phyloP scores from a whole-genome alignment of 2,113 vertebrate genomes.

The Phalacrocorax pelagicus region DNA sequence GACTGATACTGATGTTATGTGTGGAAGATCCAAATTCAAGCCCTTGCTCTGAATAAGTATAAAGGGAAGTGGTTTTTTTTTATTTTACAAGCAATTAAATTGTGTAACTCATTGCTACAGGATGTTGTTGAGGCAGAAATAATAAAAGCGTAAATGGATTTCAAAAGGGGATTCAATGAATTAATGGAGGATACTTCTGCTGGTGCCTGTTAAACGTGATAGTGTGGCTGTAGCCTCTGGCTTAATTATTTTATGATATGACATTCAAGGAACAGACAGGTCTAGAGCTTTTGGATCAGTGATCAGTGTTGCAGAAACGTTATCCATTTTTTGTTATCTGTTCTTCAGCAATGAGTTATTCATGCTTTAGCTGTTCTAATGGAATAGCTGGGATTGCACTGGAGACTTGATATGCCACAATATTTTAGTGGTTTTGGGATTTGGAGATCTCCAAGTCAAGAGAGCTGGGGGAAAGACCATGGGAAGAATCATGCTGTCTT shows the following conservation, averaged over 20 bases:
- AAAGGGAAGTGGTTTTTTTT: constrained; percentile 35
- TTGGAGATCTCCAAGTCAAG: not conserved
- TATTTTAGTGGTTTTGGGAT: not conserved
- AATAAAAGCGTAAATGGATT: constrained; percentile 24
- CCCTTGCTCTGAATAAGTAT: constrained; percentile 20
- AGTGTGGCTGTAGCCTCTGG: not conserved
- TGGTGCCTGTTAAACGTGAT: not conserved
- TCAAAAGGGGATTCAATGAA: not conserved
- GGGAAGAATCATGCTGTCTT: not conserved
- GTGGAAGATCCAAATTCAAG: constrained; percentile 37
- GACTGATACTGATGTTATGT: not conserved
- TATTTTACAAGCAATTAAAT: constrained; percentile 44
- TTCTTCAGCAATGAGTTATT: not conserved
- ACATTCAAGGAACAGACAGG: not conserved
- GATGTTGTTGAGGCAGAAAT: constrained; percentile 56
- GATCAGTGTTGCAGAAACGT: not conserved
- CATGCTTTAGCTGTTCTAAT: not conserved
- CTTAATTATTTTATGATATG: not conserved
- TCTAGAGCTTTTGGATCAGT: not conserved
- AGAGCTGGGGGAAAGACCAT: not conserved
- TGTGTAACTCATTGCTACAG: constrained; percentile 32
- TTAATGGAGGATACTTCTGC: constrained; percentile 22
- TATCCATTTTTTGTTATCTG: not conserved
- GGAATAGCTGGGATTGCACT: not conserved
- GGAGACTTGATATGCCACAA: not conserved